Base-by-base conservation (phyloP, 2,797 vertebrate genomes). In the Apogon hyalosoma region DNA sequence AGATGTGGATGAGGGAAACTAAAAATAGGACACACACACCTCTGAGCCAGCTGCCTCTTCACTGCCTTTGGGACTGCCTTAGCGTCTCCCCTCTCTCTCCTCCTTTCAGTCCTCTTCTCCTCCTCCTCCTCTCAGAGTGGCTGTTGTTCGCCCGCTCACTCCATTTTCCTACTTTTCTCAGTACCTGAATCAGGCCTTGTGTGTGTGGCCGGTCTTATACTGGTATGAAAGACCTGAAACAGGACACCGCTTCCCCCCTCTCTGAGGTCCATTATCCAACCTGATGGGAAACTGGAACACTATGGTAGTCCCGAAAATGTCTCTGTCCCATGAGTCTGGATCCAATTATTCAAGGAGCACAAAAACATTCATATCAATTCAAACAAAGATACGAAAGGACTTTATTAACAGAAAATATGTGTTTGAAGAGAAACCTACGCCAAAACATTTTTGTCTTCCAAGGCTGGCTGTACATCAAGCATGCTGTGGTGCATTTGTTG, bases 1-100 rank as follows among this genome's bases (percentile, higher is more conserved):
- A 86, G 80, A 90, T 83, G 69, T 73, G 77, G 68, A 86, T 77
- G 75, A 68, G 79, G 75, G 75, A 85, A 83, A 88, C 91, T 92
- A 93, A 92, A 94, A 93, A 92, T 94, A 94, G 91, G 89, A 86
- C 41, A 19, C 15, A 42, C 79, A 88, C 86, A 91, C 90, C 86
- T 90, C 84, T 64, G 77, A 91, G 88, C 91, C 91, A 92, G 91
- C 88, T 92, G 90, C 88, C 85, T 92, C 88, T 79, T 87, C 63
- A 14, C 74, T 83, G 80, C 89, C 88, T 90, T 69, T 83, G 87
- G 85, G 88, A 87, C 79, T 71, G 68, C 71, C 77, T 85, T 61
- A 74, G 50, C 69, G 0, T 85, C 79, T 87, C 77, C 73, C 64
- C 71, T 74, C 58, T 83, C 79, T 86, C 77, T 64, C 45, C 45